phyloP scores from a whole-genome alignment of 1,140 invertebrate genomes.

The Bicyclus anynana region DNA sequence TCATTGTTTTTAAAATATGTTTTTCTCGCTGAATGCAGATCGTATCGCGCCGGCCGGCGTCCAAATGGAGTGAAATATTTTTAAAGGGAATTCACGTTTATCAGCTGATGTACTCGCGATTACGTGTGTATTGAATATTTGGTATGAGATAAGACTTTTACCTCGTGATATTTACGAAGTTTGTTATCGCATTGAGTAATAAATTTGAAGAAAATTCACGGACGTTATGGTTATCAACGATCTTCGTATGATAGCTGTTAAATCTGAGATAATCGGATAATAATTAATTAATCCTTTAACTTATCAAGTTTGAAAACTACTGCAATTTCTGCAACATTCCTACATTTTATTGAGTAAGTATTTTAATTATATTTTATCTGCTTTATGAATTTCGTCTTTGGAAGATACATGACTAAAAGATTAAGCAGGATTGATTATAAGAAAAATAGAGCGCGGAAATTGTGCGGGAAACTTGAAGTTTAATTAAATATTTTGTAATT shows the following conservation, averaged over 20 bases:
- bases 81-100: slow-evolving; percentile 45
- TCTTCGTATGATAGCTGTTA: neutral
- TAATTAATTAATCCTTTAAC: too few relatives aligned
- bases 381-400: too few relatives aligned
- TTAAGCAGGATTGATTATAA: too few relatives aligned
- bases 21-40: slow-evolving; percentile 41
- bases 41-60: slow-evolving; percentile 36
- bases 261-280: neutral
- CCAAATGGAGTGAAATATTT: slow-evolving; percentile 39
- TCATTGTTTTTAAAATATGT: slow-evolving; percentile 60
- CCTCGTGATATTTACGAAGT: slow-evolving; percentile 2
- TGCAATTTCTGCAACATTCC: neutral
- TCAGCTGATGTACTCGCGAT: slow-evolving; percentile 43
- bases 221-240: neutral
- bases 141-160: neutral
- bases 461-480: too few relatives aligned
- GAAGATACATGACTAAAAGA: too few relatives aligned
- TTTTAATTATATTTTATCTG: too few relatives aligned
- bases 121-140: slow-evolving; percentile 14
- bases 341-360: neutral
- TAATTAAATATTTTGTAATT: too few relatives aligned
- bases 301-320: neutral
- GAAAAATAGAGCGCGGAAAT: too few relatives aligned
- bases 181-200: slow-evolving; percentile 3
- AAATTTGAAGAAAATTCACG: neutral